These are phyloP conservation scores for Eucera pruinosa DNA, from an alignment of 2,888 invertebrate genomes.

Conservation along the genomic window DNA sequence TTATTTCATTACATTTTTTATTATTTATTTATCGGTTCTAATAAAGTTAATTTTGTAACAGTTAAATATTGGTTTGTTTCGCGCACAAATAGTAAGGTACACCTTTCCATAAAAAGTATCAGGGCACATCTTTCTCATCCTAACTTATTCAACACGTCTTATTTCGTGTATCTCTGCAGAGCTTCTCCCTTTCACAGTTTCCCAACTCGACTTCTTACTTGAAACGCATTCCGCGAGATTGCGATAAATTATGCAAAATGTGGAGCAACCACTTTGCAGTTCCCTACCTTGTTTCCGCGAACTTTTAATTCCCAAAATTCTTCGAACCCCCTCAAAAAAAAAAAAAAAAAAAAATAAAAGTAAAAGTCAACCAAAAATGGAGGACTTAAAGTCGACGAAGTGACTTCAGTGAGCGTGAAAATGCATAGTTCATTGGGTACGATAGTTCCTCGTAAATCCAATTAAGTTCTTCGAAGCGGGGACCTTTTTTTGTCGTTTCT, in stretches of 20 bases:
- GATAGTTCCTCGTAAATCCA: conserved; percentile 12
- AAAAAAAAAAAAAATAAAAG: no score
- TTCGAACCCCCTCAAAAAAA: not conserved
- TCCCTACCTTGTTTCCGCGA: conserved; percentile 38
- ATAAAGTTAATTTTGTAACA: no score
- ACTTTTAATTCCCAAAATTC: conserved; percentile 47
- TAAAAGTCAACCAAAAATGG: no score
- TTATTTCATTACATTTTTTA: no score
- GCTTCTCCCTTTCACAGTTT: conserved; percentile 9
- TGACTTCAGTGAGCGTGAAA: not conserved
- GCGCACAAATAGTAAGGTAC: no score
- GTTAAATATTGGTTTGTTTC: no score
- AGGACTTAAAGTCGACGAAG: no score
- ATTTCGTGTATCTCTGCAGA: not conserved
- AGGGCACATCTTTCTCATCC: conserved; percentile 1
- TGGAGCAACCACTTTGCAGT: conserved; percentile 35
- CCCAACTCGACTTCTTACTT: conserved; percentile 31
- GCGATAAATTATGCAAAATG: conserved; percentile 60
- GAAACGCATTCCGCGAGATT: conserved; percentile 40
- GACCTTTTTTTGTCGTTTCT: not conserved
- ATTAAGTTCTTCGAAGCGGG: conserved; percentile 35
- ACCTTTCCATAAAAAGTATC: not conserved
- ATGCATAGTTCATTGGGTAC: no score
- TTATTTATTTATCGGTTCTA: no score
- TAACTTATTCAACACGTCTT: conserved; percentile 6